Conservation (phyloP, 2,888 invertebrate species). For the Agrotis segetum region DNA sequence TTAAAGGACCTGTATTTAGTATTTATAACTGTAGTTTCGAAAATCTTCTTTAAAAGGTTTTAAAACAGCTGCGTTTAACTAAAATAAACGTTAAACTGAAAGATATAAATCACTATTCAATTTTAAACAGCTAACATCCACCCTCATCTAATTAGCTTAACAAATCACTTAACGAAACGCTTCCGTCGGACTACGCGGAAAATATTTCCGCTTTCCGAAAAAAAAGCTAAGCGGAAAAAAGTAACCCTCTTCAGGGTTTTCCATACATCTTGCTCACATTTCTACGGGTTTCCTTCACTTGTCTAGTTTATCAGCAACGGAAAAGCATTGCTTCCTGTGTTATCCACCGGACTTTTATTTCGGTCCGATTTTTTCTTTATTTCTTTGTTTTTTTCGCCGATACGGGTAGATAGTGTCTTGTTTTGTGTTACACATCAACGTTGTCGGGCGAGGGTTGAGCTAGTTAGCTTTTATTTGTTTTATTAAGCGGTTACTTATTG, state of each 20-base stretch:
- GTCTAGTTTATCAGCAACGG: constrained; percentile 85
- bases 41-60: too few relatives aligned
- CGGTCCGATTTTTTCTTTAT: constrained; percentile 61
- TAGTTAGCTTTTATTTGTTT: constrained; percentile 23
- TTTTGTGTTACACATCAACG: constrained; percentile 68
- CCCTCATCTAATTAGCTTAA: constrained; percentile 75
- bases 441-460: constrained; percentile 19
- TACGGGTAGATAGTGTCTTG: constrained; percentile 74
- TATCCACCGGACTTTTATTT: constrained; percentile 80
- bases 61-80: background rate
- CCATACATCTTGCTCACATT: constrained; percentile 83
- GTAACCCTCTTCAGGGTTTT: constrained; percentile 75
- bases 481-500: background rate
- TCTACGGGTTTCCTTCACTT: constrained; percentile 83
- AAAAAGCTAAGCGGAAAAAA: constrained; percentile 66
- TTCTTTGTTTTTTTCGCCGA: constrained; percentile 69
- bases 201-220: constrained; percentile 68
- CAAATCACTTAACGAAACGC: constrained; percentile 77
- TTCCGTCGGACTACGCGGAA: constrained; percentile 73
- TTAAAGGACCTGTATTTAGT: background rate
- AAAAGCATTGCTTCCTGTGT: constrained; percentile 86
- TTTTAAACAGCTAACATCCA: constrained; percentile 37
- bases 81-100: background rate
- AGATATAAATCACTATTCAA: constrained; percentile 28
- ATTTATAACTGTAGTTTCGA: background rate